These are phyloP conservation scores for Holacanthella duospinosa DNA, from an alignment of 2,888 invertebrate genomes.

Conservation along the genomic window DNA sequence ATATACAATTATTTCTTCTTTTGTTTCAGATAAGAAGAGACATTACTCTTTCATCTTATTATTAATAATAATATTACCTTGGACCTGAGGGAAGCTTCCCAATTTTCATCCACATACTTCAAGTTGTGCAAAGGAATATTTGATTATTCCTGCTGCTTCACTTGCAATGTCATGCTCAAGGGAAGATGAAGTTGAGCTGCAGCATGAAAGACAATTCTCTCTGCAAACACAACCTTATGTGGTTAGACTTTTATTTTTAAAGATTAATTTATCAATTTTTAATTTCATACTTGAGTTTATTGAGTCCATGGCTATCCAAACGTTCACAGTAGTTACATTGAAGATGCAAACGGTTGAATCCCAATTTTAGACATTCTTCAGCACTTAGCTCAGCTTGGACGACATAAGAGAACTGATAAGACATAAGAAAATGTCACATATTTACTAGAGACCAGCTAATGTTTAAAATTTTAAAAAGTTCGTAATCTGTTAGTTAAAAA, in stretches of 20 bases:
- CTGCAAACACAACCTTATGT: conserved; percentile 12
- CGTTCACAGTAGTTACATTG: conserved; percentile 81
- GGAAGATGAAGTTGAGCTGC: conserved; percentile 8
- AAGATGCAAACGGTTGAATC: conserved; percentile 74
- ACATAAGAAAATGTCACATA: neutral
- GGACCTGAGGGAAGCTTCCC: conserved; percentile 79
- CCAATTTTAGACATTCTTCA: conserved; percentile 73
- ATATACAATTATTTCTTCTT: no score
- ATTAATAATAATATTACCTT: conserved; percentile 21
- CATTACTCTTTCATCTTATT: neutral
- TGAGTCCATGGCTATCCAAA: conserved; percentile 62
- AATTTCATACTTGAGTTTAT: conserved; percentile 49
- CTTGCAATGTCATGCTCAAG: neutral
- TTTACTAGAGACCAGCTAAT: no score
- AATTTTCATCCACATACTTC: conserved; percentile 98
- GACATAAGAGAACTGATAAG: conserved; percentile 29
- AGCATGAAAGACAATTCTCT: conserved; percentile 22
- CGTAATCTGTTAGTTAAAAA: no score
- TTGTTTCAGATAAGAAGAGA: no score
- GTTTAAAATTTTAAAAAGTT: no score
- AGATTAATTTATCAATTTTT: neutral
- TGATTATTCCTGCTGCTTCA: conserved; percentile 46
- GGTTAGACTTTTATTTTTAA: neutral
- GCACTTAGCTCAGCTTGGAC: conserved; percentile 55
- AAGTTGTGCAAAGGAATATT: conserved; percentile 80